Evolutionary conservation across 2,113 vertebrate species (phyloP), one percentile per base, ranked within the genome.

Genomic region (Typhlomys cinereus): DNA sequence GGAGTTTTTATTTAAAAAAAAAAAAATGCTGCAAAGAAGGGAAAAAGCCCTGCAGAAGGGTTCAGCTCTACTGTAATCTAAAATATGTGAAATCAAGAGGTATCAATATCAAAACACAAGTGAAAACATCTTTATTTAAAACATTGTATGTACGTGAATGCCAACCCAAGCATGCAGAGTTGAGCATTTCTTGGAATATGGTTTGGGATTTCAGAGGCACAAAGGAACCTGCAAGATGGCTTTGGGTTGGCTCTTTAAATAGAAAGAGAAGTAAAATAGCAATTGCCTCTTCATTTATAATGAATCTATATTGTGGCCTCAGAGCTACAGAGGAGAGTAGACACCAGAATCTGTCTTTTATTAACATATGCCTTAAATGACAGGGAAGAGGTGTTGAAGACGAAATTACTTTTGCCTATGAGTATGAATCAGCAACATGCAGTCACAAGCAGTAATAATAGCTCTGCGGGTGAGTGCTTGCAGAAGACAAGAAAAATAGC

Each of bases 281-380:
- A 93, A 85, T 88, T 96, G 92, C 44, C 74, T 85, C 57, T 95
- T 80, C 79, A 82, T 96, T 95, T 95, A 8, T 95, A 96, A 92
- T 93, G 80, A 54, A 15, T 9, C 14, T 75, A 61, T 80, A 62
- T 46, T 92, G 88, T 92, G 73, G 96, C 87, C 89, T 54, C 92
- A 94, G 74, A 78, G 25, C 90, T n/a, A 46, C 20, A 62, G 90
- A 92, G 69, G 85, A 97, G 91, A 97, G 50, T 48, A 71, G 78
- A 87, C 94, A 89, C 46, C 79, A 92, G 89, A 95, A 95, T 95
- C 91, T 86, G 71, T 95, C 97, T 92, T 96, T 92, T 81, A 90
- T 95, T 96, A 96, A 52, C 86, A 90, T 97, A 94, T 93, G 94
- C 75, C 95, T 96, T 92, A 89, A 96, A 87, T 95, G 97, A 96